Conservation (phyloP, 2,113 vertebrate species). For the Brevimyrus niger region DNA sequence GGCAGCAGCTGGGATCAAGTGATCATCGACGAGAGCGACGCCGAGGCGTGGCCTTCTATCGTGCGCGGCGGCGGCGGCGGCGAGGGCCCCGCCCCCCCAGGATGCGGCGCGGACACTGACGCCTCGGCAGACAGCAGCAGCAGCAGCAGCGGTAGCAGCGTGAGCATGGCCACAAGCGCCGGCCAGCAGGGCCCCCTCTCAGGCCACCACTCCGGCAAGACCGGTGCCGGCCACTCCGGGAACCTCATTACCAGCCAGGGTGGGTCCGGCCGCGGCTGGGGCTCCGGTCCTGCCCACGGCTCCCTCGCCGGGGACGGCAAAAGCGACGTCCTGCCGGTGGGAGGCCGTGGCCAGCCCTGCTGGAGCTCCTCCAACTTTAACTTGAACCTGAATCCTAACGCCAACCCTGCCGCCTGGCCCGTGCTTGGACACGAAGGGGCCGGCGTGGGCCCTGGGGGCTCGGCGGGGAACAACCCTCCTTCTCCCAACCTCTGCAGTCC, state of each 20-base stretch:
- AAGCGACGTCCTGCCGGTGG: slow-evolving; percentile 74
- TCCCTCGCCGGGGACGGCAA: slow-evolving; percentile 71
- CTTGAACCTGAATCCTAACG: slow-evolving; percentile 95
- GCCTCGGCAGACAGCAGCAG: slow-evolving; percentile 61
- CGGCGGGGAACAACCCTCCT: slow-evolving; percentile 49
- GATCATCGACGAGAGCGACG: slow-evolving; percentile 76
- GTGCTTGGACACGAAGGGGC: slow-evolving; percentile 87
- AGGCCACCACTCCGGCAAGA: slow-evolving; percentile 66
- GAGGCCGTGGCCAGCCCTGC: slow-evolving; percentile 74
- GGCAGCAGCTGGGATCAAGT: slow-evolving; percentile 80
- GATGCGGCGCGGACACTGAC: slow-evolving; percentile 82
- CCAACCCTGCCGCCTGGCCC: slow-evolving; percentile 97
- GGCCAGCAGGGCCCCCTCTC: slow-evolving; percentile 84
- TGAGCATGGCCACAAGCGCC: slow-evolving; percentile 90
- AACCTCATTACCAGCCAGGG: slow-evolving; percentile 60
- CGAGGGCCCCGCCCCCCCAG: slow-evolving; percentile 65
- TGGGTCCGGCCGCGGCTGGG: slow-evolving; percentile 71
- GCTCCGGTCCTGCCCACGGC: slow-evolving; percentile 67
- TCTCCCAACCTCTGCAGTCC: slow-evolving; percentile 82
- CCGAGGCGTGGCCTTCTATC: slow-evolving; percentile 84
- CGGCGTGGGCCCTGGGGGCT: slow-evolving; percentile 63
- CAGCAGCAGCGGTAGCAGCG: slow-evolving; percentile 39
- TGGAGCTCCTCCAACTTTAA: slow-evolving; percentile 88
- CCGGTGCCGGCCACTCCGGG: slow-evolving; percentile 62
- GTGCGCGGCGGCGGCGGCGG: slow-evolving; percentile 50